Evolutionary conservation across 2,113 vertebrate species (phyloP), one percentile per base, ranked within the genome.

Genomic region (Bubalus kerabau): DNA sequence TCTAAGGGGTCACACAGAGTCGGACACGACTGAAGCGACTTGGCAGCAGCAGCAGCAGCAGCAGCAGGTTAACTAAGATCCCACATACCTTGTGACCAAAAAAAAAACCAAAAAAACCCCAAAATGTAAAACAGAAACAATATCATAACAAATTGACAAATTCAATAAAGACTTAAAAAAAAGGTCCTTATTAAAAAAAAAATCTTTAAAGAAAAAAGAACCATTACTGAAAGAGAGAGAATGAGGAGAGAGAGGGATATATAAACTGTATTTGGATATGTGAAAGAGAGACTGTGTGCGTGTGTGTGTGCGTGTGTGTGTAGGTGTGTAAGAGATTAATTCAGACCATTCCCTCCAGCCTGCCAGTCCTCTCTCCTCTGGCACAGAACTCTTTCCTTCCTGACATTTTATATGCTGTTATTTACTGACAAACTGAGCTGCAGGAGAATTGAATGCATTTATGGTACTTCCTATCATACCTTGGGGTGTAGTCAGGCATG

Each of bases 361-460:
- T 59, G 32, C 54, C 54, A 64, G 16, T 90, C 16, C 6, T 76
- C 76, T 74, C 76, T 88, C 26, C 43, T 90, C 48, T 76, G 52
- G 4, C 71, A 4, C 10, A 3, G n/a, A 62, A 40, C 30, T 17
- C n/a, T 4, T 78, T 81, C 78, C 54, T 90, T 16, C 14, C 12
- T 59, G 89, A 67, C 78, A 62, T 76, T 97, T 95, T 76, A 28
- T 89, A 86, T 76, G 36, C 67, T 94, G 24, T 91, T 87, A 78
- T 28, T 97, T 83, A 54, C 60, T 90, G 74, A 81, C 32, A 93
- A 78, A 40, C 23, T 83, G 26, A 30, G 50, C 21, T 91, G 6
- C 80, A 46, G 43, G 76, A 84, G 64, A 71, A 78, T 2, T 78
- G 54, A 78, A 56, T 88, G 21, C 28, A 52, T 64, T 83, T 83